Percentiles rank a stretch among this genome's conserved stretches.
Conservation (phyloP, 2,113 vertebrate species). For the Cyanocitta stelleri region DNA sequence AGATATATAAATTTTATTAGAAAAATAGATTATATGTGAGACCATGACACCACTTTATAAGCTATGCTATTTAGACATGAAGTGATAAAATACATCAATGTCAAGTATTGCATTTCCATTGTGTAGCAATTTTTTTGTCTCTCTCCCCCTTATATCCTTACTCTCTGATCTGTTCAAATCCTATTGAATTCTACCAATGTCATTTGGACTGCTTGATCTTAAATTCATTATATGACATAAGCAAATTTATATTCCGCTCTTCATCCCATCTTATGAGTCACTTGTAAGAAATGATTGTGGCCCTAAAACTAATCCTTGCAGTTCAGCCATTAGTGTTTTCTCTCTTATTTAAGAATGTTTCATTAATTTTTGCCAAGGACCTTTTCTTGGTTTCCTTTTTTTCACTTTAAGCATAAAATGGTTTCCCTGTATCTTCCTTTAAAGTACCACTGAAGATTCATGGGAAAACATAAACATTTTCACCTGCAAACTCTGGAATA, state of each 20-base stretch:
- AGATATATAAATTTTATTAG: not conserved
- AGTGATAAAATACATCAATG: slow-evolving; percentile 3
- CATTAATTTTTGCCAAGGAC: not conserved
- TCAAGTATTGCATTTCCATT: not conserved
- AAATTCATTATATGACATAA: not conserved
- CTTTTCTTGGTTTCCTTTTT: not conserved
- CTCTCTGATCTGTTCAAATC: slow-evolving; percentile 24
- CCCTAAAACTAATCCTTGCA: not conserved
- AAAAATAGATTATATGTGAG: not conserved
- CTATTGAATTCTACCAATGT: not conserved
- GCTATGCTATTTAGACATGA: not conserved
- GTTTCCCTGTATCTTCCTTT: not conserved
- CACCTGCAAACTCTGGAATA: not conserved
- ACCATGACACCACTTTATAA: not conserved
- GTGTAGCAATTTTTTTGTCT: not conserved
- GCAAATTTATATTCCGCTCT: not conserved
- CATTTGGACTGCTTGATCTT: slow-evolving; percentile 21
- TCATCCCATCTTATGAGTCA: not conserved
- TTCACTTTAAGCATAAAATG: not conserved
- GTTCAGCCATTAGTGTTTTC: not conserved
- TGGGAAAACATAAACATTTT: not conserved
- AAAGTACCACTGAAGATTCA: not conserved
- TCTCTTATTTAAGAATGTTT: not conserved
- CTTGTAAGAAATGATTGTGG: not conserved
- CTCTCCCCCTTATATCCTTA: not conserved